Conservation (phyloP, 2,797 vertebrate genomes). For the Ceryle rudis region DNA sequence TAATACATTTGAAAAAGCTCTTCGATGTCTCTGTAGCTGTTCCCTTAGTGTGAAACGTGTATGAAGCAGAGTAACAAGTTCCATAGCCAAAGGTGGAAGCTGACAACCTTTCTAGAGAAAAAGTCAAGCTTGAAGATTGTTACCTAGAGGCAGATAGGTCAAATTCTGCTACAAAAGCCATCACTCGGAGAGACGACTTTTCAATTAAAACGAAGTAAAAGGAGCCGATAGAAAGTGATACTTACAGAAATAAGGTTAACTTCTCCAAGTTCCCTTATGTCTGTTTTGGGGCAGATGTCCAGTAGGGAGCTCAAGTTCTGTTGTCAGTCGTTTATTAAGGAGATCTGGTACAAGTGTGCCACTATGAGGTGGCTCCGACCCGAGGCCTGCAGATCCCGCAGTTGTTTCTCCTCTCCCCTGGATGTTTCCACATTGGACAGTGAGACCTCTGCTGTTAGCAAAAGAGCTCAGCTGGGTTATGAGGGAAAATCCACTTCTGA, state of each 20-base stretch:
- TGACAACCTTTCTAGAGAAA: neutral
- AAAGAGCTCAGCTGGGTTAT: neutral
- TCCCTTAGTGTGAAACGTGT: neutral
- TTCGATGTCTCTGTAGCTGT: neutral
- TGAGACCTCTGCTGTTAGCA: neutral
- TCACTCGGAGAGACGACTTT: accelerated
- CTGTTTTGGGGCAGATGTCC: neutral
- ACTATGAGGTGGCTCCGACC: neutral
- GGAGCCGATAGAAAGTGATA: neutral
- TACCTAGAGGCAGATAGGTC: neutral
- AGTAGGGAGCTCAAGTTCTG: neutral
- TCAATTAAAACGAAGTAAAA: neutral
- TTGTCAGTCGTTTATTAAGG: neutral
- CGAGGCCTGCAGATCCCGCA: neutral
- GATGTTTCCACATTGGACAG: neutral
- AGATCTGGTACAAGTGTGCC: neutral
- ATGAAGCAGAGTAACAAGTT: neutral
- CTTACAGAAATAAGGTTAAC: neutral
- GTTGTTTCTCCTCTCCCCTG: neutral
- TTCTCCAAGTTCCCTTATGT: neutral
- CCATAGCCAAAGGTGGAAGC: neutral
- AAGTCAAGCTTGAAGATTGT: neutral
- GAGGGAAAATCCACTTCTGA: neutral
- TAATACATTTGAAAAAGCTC: neutral
- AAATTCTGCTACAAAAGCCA: neutral